phyloP scores from a whole-genome alignment of 2,888 invertebrate species.

The Aphidius colemani region DNA sequence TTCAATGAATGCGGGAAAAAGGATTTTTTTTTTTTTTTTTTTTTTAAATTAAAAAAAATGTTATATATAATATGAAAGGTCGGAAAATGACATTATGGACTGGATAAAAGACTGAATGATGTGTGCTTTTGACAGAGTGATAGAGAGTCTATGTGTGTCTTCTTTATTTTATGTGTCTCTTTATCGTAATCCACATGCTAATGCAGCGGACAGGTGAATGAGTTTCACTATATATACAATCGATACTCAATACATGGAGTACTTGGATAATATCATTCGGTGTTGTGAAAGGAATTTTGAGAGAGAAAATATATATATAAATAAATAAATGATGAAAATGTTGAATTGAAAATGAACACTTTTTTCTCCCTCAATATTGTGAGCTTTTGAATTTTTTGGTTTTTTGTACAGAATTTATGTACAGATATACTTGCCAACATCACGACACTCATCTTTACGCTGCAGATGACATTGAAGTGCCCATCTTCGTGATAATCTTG shows the following conservation, averaged over 20 bases:
- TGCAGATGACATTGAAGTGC: constrained; percentile 58
- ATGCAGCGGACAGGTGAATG: too few relatives aligned
- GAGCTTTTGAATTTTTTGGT: constrained; percentile 3
- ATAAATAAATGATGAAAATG: too few relatives aligned
- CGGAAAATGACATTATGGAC: constrained; percentile 16
- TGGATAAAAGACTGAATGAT: not conserved
- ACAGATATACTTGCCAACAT: constrained; percentile 50
- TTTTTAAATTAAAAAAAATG: too few relatives aligned
- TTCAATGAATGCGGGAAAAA: too few relatives aligned
- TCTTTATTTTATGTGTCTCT: too few relatives aligned
- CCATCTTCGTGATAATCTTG: constrained; percentile 58
- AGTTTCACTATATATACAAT: too few relatives aligned
- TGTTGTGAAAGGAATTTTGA: too few relatives aligned
- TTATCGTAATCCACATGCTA: too few relatives aligned
- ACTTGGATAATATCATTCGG: too few relatives aligned
- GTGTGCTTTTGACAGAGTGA: not conserved
- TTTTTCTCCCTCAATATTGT: too few relatives aligned
- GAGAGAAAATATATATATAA: too few relatives aligned
- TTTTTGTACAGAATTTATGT: constrained; percentile 24
- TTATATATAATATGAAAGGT: not conserved
- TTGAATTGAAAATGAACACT: not conserved
- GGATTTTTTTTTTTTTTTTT: too few relatives aligned
- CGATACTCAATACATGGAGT: not conserved
- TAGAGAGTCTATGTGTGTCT: not conserved
- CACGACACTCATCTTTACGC: constrained; percentile 59